Percentiles rank a stretch among this genome's conserved stretches.
Conservation (phyloP, 2,888 invertebrate species). For the Cremastinae sp. region DNA sequence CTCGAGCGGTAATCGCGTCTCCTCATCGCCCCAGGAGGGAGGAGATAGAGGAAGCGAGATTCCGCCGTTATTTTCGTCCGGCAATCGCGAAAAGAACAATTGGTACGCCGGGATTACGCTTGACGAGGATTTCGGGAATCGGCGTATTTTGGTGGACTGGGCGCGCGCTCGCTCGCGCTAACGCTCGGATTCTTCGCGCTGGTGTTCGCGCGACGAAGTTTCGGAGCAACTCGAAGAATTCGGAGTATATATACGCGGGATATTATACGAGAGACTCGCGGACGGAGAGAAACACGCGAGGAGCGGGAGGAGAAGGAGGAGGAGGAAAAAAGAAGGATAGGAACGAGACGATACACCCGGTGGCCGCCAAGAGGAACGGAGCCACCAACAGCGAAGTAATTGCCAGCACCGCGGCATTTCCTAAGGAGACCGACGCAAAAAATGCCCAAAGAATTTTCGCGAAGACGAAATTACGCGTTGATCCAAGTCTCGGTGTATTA, state of each 20-base stretch:
- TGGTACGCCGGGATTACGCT: background rate
- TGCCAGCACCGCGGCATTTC: background rate
- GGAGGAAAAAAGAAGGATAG: background rate
- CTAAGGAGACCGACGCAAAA: constrained; percentile 15
- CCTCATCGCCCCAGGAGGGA: too few relatives aligned
- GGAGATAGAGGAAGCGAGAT: background rate
- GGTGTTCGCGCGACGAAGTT: background rate
- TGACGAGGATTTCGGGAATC: constrained; percentile 8
- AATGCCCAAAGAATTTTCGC: constrained; percentile 47
- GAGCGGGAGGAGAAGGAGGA: constrained; percentile 15
- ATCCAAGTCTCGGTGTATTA: constrained; percentile 25
- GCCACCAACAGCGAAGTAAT: background rate
- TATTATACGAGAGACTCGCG: constrained; percentile 2
- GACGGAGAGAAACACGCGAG: constrained; percentile 17
- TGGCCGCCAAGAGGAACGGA: background rate
- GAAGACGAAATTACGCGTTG: constrained; percentile 32
- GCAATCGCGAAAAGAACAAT: background rate
- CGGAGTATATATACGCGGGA: background rate
- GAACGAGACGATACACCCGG: background rate
- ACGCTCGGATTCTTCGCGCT: background rate
- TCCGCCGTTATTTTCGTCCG: background rate
- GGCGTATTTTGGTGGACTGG: constrained; percentile 13
- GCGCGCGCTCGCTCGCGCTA: background rate
- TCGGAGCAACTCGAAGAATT: background rate
- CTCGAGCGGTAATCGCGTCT: background rate